These are phyloP conservation scores for Drosophila tani DNA, from an alignment of 1,140 invertebrate genomes.

Conservation along the genomic window DNA sequence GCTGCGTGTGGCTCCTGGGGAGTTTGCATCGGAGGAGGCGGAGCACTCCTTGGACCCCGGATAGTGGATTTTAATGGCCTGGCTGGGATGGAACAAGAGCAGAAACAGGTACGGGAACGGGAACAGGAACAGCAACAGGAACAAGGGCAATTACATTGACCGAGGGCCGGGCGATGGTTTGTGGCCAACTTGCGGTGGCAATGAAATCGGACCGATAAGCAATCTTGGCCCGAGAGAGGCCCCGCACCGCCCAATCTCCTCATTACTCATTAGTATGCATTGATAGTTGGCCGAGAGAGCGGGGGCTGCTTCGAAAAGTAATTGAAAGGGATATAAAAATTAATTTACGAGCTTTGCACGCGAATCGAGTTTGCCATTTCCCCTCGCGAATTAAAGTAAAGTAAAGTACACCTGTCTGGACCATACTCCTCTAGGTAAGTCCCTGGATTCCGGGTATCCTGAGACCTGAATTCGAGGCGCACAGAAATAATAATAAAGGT, in stretches of 20 bases:
- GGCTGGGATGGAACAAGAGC: not conserved
- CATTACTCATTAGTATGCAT: constrained; percentile 70
- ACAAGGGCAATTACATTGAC: constrained; percentile 32
- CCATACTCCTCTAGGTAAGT: not conserved
- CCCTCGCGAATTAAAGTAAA: not conserved
- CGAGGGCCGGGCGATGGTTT: constrained; percentile 6
- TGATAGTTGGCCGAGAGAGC: constrained; percentile 43
- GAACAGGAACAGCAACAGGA: constrained; percentile 11
- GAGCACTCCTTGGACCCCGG: constrained; percentile 10
- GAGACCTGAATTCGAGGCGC: not conserved
- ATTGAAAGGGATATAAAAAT: constrained; percentile 71
- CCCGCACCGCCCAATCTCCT: not conserved
- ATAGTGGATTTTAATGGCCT: constrained; percentile 23
- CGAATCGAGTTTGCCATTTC: constrained; percentile 11
- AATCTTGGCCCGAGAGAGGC: not conserved
- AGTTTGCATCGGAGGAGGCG: constrained; percentile 8
- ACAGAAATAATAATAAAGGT: not conserved
- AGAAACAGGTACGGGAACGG: not conserved
- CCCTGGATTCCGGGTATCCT: not conserved
- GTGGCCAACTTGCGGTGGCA: constrained; percentile 20
- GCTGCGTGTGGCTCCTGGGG: constrained; percentile 21
- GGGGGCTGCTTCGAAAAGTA: constrained; percentile 51
- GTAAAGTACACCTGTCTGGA: constrained; percentile 8
- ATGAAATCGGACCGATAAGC: constrained; percentile 31
- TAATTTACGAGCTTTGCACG: constrained; percentile 69